phyloP scores from a whole-genome alignment of 2,113 vertebrate species.

The Todiramphus chloris region DNA sequence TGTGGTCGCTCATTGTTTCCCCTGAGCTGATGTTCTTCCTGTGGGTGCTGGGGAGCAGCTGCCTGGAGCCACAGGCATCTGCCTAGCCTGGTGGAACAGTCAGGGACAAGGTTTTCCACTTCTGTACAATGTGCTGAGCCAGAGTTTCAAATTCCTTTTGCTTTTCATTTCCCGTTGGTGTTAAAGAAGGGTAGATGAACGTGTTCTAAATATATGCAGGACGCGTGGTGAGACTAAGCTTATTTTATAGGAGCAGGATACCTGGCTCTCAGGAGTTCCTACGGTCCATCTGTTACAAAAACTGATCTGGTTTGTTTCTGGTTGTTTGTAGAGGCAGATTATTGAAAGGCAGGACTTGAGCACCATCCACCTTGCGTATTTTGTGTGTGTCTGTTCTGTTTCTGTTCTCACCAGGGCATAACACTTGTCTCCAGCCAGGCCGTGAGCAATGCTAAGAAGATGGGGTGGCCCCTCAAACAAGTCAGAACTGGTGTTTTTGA shows the following conservation, averaged over 20 bases:
- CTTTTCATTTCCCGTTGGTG: background rate
- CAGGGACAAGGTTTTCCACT: background rate
- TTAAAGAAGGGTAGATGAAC: background rate
- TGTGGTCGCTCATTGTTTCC: background rate
- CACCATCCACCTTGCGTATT: background rate
- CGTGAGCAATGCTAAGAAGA: conserved; percentile 83
- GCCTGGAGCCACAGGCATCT: background rate
- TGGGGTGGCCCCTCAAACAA: conserved; percentile 89
- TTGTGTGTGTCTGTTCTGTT: background rate
- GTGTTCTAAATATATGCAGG: background rate
- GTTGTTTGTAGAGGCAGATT: background rate
- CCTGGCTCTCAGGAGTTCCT: background rate
- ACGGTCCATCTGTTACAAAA: background rate
- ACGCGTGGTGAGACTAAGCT: background rate
- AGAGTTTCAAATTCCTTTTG: background rate
- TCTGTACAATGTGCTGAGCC: background rate
- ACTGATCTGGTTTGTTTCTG: background rate
- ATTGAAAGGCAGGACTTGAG: background rate
- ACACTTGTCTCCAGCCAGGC: conserved; percentile 90
- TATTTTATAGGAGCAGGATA: background rate
- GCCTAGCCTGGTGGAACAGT: background rate
- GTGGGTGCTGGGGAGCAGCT: background rate
- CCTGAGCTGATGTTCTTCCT: background rate
- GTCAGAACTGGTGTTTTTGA: conserved; percentile 80
- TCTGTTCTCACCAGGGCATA: conserved; percentile 78